Evolutionary conservation across 1,140 invertebrate genomes (phyloP).

Genomic region (Ectropis grisescens): DNA sequence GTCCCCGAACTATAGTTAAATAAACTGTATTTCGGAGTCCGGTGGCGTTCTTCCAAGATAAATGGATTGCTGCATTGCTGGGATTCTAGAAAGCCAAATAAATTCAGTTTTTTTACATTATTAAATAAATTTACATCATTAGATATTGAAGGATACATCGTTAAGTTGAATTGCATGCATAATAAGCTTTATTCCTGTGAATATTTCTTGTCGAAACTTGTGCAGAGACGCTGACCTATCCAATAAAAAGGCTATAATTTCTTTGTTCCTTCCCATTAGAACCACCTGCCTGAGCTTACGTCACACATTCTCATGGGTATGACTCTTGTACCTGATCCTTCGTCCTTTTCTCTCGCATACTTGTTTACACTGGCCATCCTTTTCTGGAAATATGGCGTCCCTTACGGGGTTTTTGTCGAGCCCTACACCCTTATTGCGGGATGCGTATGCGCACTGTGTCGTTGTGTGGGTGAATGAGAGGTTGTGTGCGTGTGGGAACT

Average conservation of each 20-base stretch:
- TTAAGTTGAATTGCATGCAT: too few relatives aligned
- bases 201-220: too few relatives aligned
- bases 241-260: constrained; percentile 39
- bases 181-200: too few relatives aligned
- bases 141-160: too few relatives aligned
- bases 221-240: constrained; percentile 50
- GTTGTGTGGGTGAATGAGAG: constrained; percentile 29
- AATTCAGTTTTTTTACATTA: too few relatives aligned
- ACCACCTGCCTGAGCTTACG: constrained; percentile 56
- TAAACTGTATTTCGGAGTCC: too few relatives aligned
- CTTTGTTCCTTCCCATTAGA: constrained; percentile 41
- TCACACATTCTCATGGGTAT: constrained; percentile 43
- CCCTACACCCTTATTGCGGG: constrained; percentile 50
- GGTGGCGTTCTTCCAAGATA: too few relatives aligned
- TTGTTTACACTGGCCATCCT: constrained; percentile 19
- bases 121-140: too few relatives aligned
- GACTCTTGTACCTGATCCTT: constrained; percentile 33
- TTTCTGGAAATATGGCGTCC: constrained; percentile 21
- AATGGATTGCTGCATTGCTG: too few relatives aligned
- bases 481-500: constrained; percentile 26
- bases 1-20: too few relatives aligned
- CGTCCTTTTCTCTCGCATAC: constrained; percentile 20
- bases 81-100: too few relatives aligned
- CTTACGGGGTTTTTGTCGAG: constrained; percentile 41
- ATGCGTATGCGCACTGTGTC: constrained; percentile 31